These are phyloP conservation scores for Poecilia velifera DNA, from an alignment of 2,797 vertebrate genomes.

Conservation along the genomic window DNA sequence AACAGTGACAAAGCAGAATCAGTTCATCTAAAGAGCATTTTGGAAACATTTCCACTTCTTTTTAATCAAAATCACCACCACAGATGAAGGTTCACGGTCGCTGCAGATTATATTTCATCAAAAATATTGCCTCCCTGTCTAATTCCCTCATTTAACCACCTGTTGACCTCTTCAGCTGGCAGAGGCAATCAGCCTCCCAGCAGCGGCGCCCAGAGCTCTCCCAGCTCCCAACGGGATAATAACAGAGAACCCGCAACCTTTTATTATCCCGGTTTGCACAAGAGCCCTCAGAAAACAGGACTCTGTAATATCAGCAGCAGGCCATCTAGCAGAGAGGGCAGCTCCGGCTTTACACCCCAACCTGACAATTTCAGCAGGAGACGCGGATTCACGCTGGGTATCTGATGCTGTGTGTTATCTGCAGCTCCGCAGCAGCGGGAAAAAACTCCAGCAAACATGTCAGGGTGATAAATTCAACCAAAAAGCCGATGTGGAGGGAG, in stretches of 20 bases:
- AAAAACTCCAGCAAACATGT: conserved; percentile 42
- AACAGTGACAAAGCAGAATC: conserved; percentile 17
- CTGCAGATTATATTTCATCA: conserved; percentile 33
- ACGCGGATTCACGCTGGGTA: conserved; percentile 17
- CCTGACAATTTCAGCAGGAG: conserved; percentile 30
- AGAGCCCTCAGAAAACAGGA: conserved; percentile 54
- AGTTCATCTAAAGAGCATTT: conserved; percentile 33
- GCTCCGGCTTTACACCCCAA: conserved; percentile 24
- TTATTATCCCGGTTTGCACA: conserved; percentile 59
- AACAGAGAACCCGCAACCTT: conserved; percentile 53
- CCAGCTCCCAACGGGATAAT: conserved; percentile 49
- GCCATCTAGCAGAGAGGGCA: conserved; percentile 29
- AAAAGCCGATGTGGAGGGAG: conserved; percentile 42
- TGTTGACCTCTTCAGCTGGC: conserved; percentile 42
- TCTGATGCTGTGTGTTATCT: conserved; percentile 28
- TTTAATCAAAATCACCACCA: conserved; percentile 22
- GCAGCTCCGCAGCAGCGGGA: conserved; percentile 16
- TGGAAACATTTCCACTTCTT: conserved; percentile 28
- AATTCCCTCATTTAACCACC: conserved; percentile 54
- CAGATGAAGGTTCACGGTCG: conserved; percentile 31
- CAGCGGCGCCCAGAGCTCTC: conserved; percentile 29
- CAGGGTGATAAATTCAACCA: conserved; percentile 46
- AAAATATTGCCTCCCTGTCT: conserved; percentile 48
- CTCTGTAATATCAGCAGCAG: conserved; percentile 22
- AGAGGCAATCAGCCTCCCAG: conserved; percentile 45